Evolutionary conservation across 2,797 vertebrate genomes (phyloP).

Genomic region (Urosaurus nigricauda): DNA sequence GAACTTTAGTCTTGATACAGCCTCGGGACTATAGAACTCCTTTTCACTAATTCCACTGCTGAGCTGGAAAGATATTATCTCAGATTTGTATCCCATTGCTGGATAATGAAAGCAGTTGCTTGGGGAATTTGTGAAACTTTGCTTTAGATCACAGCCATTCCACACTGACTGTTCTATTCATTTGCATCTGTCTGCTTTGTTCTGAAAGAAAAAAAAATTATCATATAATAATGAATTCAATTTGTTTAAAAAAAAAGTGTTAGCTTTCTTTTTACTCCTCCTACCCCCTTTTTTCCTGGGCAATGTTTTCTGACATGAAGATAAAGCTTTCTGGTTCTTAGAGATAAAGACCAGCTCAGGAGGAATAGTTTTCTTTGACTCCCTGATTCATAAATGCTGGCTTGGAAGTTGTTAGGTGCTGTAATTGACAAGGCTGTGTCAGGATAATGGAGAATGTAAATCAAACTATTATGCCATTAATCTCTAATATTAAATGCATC

Average conservation of each 20-base stretch:
- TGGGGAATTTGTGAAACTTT: slow-evolving; percentile 68
- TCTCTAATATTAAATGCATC: slow-evolving; percentile 54
- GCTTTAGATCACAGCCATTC: slow-evolving; percentile 54
- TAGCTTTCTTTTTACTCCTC: neutral
- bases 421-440: slow-evolving; percentile 16
- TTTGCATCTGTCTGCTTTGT: slow-evolving; percentile 60
- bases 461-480: slow-evolving; percentile 26
- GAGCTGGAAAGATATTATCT: slow-evolving; percentile 49
- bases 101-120: slow-evolving; percentile 62
- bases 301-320: slow-evolving; percentile 46
- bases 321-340: neutral
- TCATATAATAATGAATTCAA: slow-evolving; percentile 32
- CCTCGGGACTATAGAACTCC: neutral
- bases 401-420: slow-evolving; percentile 24
- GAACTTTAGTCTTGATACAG: neutral
- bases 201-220: neutral
- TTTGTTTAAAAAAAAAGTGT: slow-evolving; percentile 50
- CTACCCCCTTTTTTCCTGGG: neutral
- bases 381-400: slow-evolving; percentile 24
- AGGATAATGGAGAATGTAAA: slow-evolving; percentile 45
- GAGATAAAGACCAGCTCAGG: slow-evolving; percentile 40
- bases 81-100: slow-evolving; percentile 21
- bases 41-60: neutral
- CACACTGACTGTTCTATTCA: slow-evolving; percentile 46
- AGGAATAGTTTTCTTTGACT: slow-evolving; percentile 38